Evolutionary conservation across 2,888 invertebrate genomes (phyloP).

Genomic region (Platycheirus rosarum): DNA sequence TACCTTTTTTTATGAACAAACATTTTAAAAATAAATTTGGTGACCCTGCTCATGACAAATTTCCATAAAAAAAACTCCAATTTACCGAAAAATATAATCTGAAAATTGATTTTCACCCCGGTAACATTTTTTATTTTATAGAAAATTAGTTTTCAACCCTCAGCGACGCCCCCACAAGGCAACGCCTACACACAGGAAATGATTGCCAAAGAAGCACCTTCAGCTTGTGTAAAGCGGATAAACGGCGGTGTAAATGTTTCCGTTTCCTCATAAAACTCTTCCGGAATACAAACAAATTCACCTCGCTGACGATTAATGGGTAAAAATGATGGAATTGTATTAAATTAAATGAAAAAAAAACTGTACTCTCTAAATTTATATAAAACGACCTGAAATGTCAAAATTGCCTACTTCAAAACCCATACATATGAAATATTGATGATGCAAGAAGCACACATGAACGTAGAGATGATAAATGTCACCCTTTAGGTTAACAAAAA

Average conservation of each 20-base stretch:
- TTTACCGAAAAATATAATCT: constrained; percentile 40
- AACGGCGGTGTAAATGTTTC: constrained; percentile 38
- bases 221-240: constrained; percentile 20
- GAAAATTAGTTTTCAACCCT: constrained; percentile 31
- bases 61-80: not conserved
- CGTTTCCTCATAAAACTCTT: constrained; percentile 29
- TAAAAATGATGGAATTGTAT: constrained; percentile 59
- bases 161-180: not conserved
- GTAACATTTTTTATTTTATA: constrained; percentile 22
- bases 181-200: constrained; percentile 24
- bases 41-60: no score
- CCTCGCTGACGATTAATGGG: constrained; percentile 28
- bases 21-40: no score
- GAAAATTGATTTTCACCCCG: constrained; percentile 53
- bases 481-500: constrained; percentile 6
- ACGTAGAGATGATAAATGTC: constrained; percentile 13
- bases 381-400: constrained; percentile 35
- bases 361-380: constrained; percentile 27
- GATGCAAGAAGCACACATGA: not conserved
- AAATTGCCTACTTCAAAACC: constrained; percentile 16
- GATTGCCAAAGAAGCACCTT: constrained; percentile 7
- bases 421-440: not conserved
- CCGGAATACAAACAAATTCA: constrained; percentile 24
- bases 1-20: no score
- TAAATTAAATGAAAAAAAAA: constrained; percentile 49